A percentile compares a stretch with the other conserved stretches of the same genome.
These are phyloP conservation scores for Gandaritis pyraliata DNA, from an alignment of 2,888 invertebrate species.

Conservation along the genomic window DNA sequence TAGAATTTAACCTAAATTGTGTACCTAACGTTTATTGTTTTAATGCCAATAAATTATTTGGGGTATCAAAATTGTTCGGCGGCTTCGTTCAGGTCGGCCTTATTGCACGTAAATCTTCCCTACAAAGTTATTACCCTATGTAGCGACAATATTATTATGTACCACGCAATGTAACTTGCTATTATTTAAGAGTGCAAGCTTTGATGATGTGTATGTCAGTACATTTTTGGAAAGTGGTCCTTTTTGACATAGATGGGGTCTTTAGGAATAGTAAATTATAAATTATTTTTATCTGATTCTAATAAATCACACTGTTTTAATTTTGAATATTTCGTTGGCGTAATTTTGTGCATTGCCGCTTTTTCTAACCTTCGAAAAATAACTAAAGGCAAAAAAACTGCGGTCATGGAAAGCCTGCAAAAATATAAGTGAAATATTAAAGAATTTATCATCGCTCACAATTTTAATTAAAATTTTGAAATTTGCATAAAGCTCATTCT, in stretches of 20 bases:
- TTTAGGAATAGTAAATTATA: no score
- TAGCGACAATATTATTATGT: slow-evolving; percentile 27
- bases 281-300: no score
- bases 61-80: slow-evolving; percentile 41
- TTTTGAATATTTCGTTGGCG: no score
- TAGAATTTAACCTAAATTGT: slow-evolving; percentile 11
- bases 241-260: no score
- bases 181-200: background rate
- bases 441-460: background rate
- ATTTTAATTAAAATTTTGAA: background rate
- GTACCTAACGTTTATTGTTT: slow-evolving; percentile 36
- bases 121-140: slow-evolving; percentile 27
- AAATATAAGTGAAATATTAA: no score
- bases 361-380: no score
- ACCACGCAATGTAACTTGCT: background rate
- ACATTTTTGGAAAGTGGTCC: no score
- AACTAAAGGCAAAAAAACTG: no score
- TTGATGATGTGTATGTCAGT: background rate
- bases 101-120: slow-evolving; percentile 44
- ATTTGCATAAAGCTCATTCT: slow-evolving; percentile 1
- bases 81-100: slow-evolving; percentile 35
- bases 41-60: slow-evolving; percentile 39
- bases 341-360: no score
- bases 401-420: no score
- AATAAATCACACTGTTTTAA: no score